Conservation (phyloP, 2,113 vertebrate genomes). For the Hipposideros armiger region DNA sequence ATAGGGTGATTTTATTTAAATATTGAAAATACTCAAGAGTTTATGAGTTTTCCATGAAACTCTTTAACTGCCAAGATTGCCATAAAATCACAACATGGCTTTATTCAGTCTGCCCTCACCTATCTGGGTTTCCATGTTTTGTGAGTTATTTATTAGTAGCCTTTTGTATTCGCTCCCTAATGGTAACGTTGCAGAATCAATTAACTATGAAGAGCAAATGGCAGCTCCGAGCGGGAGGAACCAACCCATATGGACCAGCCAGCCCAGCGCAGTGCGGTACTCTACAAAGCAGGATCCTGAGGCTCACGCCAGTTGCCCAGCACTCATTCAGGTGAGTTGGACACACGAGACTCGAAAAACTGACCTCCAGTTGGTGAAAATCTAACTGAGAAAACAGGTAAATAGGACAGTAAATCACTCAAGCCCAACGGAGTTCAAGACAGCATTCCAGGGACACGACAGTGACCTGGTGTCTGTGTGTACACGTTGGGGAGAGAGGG, state of each 20-base stretch:
- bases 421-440: background rate
- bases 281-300: fast-evolving
- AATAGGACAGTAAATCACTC: background rate
- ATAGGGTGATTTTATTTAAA: background rate
- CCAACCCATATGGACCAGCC: too few relatives aligned
- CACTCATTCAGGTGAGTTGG: background rate
- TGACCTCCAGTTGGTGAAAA: background rate
- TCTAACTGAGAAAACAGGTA: background rate
- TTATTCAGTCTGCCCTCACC: background rate
- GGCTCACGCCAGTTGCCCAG: fast-evolving
- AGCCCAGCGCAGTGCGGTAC: background rate
- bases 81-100: background rate
- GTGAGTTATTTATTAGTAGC: background rate
- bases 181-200: background rate
- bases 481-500: fast-evolving
- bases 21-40: too few relatives aligned
- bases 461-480: too few relatives aligned
- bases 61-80: background rate
- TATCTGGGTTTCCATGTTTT: background rate
- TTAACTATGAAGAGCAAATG: background rate
- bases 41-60: background rate
- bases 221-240: background rate
- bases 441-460: fast-evolving
- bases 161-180: background rate
- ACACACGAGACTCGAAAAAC: background rate